Conservation (phyloP, 1,140 invertebrate genomes). For the Heliconius melpomene region DNA sequence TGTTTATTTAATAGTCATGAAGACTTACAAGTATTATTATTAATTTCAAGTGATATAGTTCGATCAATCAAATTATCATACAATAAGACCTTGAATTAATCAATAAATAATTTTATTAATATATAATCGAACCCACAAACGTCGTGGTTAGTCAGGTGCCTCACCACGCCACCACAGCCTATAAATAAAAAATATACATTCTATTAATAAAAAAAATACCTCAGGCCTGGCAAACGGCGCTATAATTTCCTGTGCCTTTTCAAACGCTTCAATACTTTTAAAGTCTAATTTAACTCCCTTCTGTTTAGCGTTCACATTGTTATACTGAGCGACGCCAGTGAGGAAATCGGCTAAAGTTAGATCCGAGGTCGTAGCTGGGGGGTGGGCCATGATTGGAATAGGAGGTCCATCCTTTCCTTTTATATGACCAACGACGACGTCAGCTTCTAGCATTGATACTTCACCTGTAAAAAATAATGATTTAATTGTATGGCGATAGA, state of each 20-base stretch:
- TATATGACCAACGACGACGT: slow-evolving; percentile 87
- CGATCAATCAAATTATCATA: too few relatives aligned
- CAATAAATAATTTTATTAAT: too few relatives aligned
- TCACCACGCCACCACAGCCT: not conserved
- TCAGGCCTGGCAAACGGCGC: slow-evolving; percentile 62
- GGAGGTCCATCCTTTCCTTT: slow-evolving; percentile 71
- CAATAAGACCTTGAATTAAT: too few relatives aligned
- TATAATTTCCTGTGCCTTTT: slow-evolving; percentile 82
- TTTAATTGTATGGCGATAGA: not conserved
- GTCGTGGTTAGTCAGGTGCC: too few relatives aligned
- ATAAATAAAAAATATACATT: not conserved
- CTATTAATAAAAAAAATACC: slow-evolving; percentile 42
- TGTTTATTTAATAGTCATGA: too few relatives aligned
- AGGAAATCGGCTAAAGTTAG: slow-evolving; percentile 89
- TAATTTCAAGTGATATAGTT: too few relatives aligned
- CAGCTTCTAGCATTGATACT: slow-evolving; percentile 93
- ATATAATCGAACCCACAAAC: too few relatives aligned
- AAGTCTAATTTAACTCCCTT: slow-evolving; percentile 94
- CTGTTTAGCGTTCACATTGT: slow-evolving; percentile 68
- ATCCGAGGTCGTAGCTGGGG: slow-evolving; percentile 87
- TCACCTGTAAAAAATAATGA: slow-evolving; percentile 70
- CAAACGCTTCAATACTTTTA: slow-evolving; percentile 90
- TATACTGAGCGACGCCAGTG: slow-evolving; percentile 78
- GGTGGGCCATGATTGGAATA: slow-evolving; percentile 93
- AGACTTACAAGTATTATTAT: too few relatives aligned